A percentile compares a stretch with the other conserved stretches of the same genome.
Conservation (phyloP, 2,113 vertebrate genomes). For the Pholis gunnellus region DNA sequence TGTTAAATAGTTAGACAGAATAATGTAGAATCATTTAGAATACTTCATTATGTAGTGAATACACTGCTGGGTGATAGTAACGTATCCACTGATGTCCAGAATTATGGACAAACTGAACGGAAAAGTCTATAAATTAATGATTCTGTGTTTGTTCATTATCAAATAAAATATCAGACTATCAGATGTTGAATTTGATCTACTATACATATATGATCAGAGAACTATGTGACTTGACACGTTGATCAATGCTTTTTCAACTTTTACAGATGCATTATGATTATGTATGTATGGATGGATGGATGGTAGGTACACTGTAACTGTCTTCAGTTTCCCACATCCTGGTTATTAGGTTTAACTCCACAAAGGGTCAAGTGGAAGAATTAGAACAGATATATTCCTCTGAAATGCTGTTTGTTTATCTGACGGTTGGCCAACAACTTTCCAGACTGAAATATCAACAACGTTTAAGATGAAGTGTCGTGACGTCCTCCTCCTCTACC, state of each 20-base stretch:
- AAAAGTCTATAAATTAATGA: not conserved
- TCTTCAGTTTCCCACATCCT: no score
- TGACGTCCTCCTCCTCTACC: no score
- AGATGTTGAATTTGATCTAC: not conserved
- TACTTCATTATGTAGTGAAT: not conserved
- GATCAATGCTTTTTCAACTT: not conserved
- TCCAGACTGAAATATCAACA: no score
- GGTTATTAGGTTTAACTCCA: no score
- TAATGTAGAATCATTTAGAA: not conserved
- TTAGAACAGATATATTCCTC: no score
- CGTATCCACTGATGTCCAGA: not conserved
- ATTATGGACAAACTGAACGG: not conserved
- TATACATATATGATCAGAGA: not conserved
- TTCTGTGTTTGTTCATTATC: not conserved
- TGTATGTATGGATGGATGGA: no score
- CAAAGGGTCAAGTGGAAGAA: no score
- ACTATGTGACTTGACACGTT: not conserved
- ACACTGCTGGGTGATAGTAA: not conserved
- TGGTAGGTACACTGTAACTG: no score
- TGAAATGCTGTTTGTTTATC: no score
- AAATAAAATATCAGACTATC: conserved; percentile 17
- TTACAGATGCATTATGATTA: not conserved
- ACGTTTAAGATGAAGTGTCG: no score
- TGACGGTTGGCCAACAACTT: no score
- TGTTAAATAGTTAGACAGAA: not conserved